Base-by-base conservation (phyloP, 2,888 invertebrate genomes). In the Drosophila fulvimacula region DNA sequence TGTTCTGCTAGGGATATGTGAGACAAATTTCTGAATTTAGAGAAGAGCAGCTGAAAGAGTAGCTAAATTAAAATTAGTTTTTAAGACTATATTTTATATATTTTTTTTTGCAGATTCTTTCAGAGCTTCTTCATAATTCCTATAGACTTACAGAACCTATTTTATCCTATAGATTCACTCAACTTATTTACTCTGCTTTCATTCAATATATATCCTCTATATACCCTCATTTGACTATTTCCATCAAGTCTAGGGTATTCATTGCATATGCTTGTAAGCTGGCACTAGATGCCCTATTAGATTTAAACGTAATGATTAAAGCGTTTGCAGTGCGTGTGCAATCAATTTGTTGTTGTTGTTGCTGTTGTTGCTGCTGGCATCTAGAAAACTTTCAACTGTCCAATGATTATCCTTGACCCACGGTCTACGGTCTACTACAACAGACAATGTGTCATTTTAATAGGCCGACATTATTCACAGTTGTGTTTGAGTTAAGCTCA, bases 231-330 rank as follows among this genome's bases (percentile, higher is more conserved):
- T 34, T 13, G 9, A n/a, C 36, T 27, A 19, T 27, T 27, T 15
- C 6, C 17, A 15, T 15, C 5, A 5, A 6, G 1, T 27, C 13
- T 15, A 57, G 46, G 57, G 36, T 57, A 57, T 57, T n/a, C 6
- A n/a, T n/a, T n/a, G 52, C 36, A 52, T 46, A 36, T 42, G 15
- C 57, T 60, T 62, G 63, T 66, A 56, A 64, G 63, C 41, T 55
- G 61, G 34, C 52, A 49, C 64, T 62, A 60, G 44, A 44, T 63
- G 69, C 64, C 61, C 76, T 78, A 84, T 81, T 81, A 81, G 84
- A 84, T 84, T 84, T 89, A 84, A 84, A 85, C 74, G 82, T 82
- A 84, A 79, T 89, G 84, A 84, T 84, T 89, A 89, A 89, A 67
- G 78, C 75, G 21, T 60, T 59, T 55, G 9, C 57, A 30, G 38